These are phyloP conservation scores for Hypocryptadius cinnamomeus DNA, from an alignment of 2,113 vertebrate species.

Conservation along the genomic window DNA sequence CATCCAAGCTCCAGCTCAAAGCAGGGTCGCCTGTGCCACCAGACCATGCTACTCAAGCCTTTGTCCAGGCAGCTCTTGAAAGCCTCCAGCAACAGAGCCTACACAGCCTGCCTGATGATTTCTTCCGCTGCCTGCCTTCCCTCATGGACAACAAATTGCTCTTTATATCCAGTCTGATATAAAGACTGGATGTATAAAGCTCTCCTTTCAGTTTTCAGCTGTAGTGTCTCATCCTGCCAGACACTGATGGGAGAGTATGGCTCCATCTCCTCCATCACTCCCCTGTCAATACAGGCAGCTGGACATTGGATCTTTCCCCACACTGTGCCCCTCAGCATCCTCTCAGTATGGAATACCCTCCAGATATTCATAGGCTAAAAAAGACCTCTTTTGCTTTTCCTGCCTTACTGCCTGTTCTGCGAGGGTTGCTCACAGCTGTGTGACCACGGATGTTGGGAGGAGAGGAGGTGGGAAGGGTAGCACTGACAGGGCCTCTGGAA, in stretches of 20 bases:
- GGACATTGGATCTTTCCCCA: background rate
- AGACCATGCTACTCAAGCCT: background rate
- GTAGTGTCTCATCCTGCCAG: background rate
- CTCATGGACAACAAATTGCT: background rate
- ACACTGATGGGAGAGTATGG: rapidly evolving
- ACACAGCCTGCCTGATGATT: background rate
- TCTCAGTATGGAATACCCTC: background rate
- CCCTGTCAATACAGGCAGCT: background rate
- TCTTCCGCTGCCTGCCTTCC: background rate
- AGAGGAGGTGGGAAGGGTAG: background rate
- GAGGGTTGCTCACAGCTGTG: background rate
- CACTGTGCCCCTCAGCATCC: background rate
- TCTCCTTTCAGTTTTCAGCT: background rate
- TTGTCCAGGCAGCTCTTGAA: background rate
- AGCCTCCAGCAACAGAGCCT: background rate
- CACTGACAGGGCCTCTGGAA: background rate
- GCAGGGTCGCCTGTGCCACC: background rate
- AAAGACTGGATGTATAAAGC: too few species aligned
- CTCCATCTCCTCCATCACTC: background rate
- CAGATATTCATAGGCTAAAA: background rate
- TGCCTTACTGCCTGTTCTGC: background rate
- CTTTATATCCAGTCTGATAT: background rate
- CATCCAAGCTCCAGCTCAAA: background rate
- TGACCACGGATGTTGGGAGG: background rate
- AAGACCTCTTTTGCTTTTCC: background rate